Evolutionary conservation across 2,797 vertebrate genomes (phyloP).

Genomic region (Anisognathus igniventris): DNA sequence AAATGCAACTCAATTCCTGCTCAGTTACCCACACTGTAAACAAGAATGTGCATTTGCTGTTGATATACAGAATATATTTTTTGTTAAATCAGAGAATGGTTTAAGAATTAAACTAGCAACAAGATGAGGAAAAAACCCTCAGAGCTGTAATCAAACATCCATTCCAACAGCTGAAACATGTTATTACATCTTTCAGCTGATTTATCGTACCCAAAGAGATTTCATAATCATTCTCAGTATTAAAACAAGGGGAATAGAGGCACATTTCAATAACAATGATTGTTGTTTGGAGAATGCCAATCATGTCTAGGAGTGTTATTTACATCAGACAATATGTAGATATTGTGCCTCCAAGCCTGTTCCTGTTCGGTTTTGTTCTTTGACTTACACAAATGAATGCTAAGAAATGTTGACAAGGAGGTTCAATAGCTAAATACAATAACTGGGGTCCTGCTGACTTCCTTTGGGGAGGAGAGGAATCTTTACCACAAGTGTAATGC

Average conservation of each 20-base stretch:
- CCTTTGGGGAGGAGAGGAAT: slow-evolving; percentile 21
- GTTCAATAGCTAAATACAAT: slow-evolving; percentile 67
- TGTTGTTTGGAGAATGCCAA: slow-evolving; percentile 80
- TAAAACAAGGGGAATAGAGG: slow-evolving; percentile 81
- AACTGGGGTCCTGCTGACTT: slow-evolving; percentile 3
- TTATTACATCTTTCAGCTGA: slow-evolving; percentile 75
- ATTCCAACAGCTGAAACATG: slow-evolving; percentile 70
- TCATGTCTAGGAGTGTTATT: slow-evolving; percentile 75
- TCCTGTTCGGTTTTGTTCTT: slow-evolving; percentile 73
- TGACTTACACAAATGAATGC: slow-evolving; percentile 77
- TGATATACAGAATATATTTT: slow-evolving; percentile 30
- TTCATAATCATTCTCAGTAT: slow-evolving; percentile 81
- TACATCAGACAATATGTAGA: slow-evolving; percentile 80
- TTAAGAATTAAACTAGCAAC: slow-evolving; percentile 69
- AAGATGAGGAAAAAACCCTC: slow-evolving; percentile 62
- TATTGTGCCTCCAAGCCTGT: slow-evolving; percentile 75
- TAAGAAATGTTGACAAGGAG: slow-evolving; percentile 65
- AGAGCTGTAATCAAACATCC: slow-evolving; percentile 74
- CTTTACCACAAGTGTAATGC: slow-evolving; percentile 24
- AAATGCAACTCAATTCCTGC: background rate
- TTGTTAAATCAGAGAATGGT: slow-evolving; percentile 50
- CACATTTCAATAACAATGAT: slow-evolving; percentile 88
- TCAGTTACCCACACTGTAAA: slow-evolving; percentile 40
- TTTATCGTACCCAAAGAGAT: slow-evolving; percentile 76
- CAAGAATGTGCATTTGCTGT: slow-evolving; percentile 40